Evolutionary conservation across 1,140 invertebrate genomes (phyloP).

Genomic region (Agraylea sexmaculata): DNA sequence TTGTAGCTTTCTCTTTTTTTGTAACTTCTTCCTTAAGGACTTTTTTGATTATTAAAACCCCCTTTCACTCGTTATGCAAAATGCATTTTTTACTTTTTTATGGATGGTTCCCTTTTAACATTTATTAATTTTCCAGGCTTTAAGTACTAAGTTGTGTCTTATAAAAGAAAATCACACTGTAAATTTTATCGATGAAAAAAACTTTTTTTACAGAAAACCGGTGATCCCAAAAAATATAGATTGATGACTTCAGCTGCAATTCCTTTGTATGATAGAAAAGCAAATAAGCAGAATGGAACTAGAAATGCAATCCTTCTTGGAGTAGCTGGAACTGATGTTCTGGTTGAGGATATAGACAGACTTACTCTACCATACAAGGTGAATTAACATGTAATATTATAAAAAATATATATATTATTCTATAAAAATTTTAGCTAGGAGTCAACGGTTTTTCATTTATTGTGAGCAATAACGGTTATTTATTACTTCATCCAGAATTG

Average conservation of each 20-base stretch:
- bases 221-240: constrained; percentile 41
- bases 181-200: not conserved
- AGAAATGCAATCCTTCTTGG: constrained; percentile 69
- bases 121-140: too few relatives aligned
- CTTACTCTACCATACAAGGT: constrained; percentile 72
- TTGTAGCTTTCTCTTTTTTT: too few relatives aligned
- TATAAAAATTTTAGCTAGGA: constrained; percentile 59
- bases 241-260: constrained; percentile 76
- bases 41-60: too few relatives aligned
- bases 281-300: constrained; percentile 44
- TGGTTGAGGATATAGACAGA: constrained; percentile 77
- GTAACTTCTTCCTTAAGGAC: too few relatives aligned
- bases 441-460: constrained; percentile 94
- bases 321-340: constrained; percentile 89
- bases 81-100: too few relatives aligned
- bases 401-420: not conserved
- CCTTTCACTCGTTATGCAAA: too few relatives aligned
- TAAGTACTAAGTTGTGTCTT: not conserved
- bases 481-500: constrained; percentile 68
- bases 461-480: constrained; percentile 92
- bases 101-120: too few relatives aligned
- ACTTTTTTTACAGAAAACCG: constrained; percentile 15
- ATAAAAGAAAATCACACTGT: not conserved
- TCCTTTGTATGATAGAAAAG: constrained; percentile 68
- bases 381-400: constrained; percentile 8